Conservation (phyloP, 2,888 invertebrate species). For the Alitta virens region DNA sequence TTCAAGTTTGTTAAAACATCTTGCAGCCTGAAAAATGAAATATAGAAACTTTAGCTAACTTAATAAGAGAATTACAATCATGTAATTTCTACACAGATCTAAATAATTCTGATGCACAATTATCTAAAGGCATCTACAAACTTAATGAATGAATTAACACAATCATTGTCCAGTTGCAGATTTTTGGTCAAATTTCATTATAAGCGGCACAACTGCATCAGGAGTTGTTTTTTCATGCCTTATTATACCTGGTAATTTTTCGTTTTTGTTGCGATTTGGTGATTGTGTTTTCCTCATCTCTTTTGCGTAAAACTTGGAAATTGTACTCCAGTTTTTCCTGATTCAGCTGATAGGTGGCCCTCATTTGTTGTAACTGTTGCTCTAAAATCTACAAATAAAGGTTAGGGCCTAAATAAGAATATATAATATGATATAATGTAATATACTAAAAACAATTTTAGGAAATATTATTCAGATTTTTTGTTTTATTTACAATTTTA, state of each 20-base stretch:
- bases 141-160: too few relatives aligned
- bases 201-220: not conserved
- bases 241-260: conserved; percentile 54
- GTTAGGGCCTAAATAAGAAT: conserved; percentile 1
- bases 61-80: too few relatives aligned
- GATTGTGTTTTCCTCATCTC: conserved; percentile 73
- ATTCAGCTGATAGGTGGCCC: conserved; percentile 79
- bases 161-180: too few relatives aligned
- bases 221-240: too few relatives aligned
- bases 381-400: conserved; percentile 59
- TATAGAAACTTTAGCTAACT: too few relatives aligned
- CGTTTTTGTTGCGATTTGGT: conserved; percentile 58
- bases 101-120: too few relatives aligned
- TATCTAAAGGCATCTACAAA: too few relatives aligned
- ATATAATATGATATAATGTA: not conserved
- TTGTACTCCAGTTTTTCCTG: conserved; percentile 89
- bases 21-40: conserved; percentile 52
- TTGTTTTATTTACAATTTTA: too few relatives aligned
- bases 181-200: too few relatives aligned
- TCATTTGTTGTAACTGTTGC: conserved; percentile 75
- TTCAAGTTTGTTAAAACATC: conserved; percentile 70
- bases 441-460: not conserved
- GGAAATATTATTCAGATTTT: too few relatives aligned
- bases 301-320: conserved; percentile 75
- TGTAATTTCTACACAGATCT: too few relatives aligned